phyloP scores from a whole-genome alignment of 2,797 vertebrate species.

The Mallotus villosus region DNA sequence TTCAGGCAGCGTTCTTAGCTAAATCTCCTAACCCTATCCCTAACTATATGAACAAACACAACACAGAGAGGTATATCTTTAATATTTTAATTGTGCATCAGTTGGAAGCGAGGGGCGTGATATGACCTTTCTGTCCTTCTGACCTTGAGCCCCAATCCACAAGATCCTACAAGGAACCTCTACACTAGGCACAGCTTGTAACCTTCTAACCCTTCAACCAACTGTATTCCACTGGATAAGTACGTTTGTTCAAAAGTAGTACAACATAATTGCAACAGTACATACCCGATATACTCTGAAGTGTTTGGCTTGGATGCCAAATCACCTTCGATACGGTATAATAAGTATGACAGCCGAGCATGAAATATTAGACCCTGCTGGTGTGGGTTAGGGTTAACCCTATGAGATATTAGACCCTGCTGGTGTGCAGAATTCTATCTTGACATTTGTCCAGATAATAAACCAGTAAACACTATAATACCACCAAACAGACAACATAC shows the following conservation, averaged over 20 bases:
- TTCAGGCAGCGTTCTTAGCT: no score
- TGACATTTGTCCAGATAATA: constrained; percentile 38
- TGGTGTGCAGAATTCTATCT: constrained; percentile 25
- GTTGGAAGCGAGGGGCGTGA: constrained; percentile 29
- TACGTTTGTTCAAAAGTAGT: constrained; percentile 40
- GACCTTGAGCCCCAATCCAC: background rate
- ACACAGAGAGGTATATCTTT: constrained; percentile 53
- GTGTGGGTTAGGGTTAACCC: constrained; percentile 35
- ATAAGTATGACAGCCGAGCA: constrained; percentile 44
- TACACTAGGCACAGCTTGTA: constrained; percentile 38
- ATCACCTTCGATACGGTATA: constrained; percentile 44
- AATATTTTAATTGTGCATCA: constrained; percentile 46
- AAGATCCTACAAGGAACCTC: no score
- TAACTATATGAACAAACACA: background rate
- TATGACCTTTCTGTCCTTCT: constrained; percentile 32
- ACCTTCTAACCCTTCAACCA: constrained; percentile 57
- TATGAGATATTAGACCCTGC: constrained; percentile 38
- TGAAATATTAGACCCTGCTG: constrained; percentile 28
- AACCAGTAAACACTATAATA: constrained; percentile 42
- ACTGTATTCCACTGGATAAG: constrained; percentile 65
- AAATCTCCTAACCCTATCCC: no score
- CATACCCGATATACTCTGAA: constrained; percentile 55
- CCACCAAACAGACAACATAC: constrained; percentile 11
- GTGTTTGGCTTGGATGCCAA: constrained; percentile 46
- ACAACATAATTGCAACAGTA: constrained; percentile 35